Conservation (phyloP, 2,113 vertebrate species). For the Chamaetylas fuelleborni region DNA sequence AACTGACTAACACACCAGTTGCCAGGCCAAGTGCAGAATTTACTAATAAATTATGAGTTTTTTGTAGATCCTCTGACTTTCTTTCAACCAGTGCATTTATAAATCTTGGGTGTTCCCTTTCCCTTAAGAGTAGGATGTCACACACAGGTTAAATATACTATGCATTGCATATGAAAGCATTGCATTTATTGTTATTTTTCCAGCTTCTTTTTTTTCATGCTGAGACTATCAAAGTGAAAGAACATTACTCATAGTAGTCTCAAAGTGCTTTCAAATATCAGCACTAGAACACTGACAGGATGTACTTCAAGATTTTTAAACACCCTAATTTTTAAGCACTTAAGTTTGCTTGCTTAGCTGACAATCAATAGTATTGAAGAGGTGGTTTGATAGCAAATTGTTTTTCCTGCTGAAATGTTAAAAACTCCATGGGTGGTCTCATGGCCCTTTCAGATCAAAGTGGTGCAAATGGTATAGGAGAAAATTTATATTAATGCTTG, state of each 20-base stretch:
- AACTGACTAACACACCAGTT: background rate
- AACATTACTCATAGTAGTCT: background rate
- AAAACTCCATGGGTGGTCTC: background rate
- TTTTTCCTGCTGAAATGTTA: background rate
- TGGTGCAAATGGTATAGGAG: background rate
- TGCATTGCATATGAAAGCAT: background rate
- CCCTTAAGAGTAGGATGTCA: background rate
- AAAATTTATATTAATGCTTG: background rate
- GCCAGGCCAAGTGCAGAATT: background rate
- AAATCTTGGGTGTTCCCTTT: background rate
- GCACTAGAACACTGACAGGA: background rate
- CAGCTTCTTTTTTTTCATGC: background rate
- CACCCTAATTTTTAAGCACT: background rate
- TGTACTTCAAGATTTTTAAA: background rate
- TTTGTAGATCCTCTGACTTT: background rate
- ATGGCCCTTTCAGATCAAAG: background rate
- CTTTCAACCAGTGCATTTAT: background rate
- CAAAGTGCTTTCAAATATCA: background rate
- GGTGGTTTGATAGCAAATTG: background rate
- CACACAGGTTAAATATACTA: background rate
- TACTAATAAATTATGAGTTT: background rate
- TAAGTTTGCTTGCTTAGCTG: background rate
- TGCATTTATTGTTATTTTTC: background rate
- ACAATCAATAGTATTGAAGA: background rate
- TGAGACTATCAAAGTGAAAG: background rate